Evolutionary conservation across 2,888 invertebrate genomes (phyloP).

Genomic region (Epirrhoe tristata): DNA sequence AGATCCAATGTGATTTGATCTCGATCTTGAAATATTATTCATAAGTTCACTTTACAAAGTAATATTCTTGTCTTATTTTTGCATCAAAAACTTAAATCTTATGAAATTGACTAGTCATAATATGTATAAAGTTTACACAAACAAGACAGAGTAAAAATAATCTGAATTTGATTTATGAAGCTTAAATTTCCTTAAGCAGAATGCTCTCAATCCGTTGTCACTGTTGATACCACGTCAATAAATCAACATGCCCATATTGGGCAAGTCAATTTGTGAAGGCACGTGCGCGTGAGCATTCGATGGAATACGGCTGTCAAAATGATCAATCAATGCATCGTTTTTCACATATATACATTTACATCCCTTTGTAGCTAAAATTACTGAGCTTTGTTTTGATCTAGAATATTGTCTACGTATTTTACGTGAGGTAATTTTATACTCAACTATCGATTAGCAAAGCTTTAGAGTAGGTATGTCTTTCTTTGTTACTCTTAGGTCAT

Average conservation of each 20-base stretch:
- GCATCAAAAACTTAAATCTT: no score
- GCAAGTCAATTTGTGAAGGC: slow-evolving; percentile 48
- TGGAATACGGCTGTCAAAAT: background rate
- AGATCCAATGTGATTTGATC: background rate
- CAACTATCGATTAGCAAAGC: no score
- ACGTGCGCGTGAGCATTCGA: slow-evolving; percentile 34
- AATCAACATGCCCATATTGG: slow-evolving; percentile 48
- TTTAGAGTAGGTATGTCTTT: no score
- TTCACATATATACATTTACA: background rate
- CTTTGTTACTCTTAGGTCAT: no score
- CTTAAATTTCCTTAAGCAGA: slow-evolving; percentile 18
- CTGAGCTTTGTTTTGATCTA: no score
- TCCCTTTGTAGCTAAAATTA: no score
- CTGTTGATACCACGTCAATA: slow-evolving; percentile 33
- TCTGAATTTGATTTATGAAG: slow-evolving; percentile 20
- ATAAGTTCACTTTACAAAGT: background rate
- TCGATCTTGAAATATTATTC: background rate
- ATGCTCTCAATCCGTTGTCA: slow-evolving; percentile 29
- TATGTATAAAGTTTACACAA: background rate
- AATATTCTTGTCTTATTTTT: slow-evolving; percentile 11
- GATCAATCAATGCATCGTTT: no score
- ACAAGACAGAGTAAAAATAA: slow-evolving; percentile 5
- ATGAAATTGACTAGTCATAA: no score
- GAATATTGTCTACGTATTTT: no score
- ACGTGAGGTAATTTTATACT: no score